Conservation (phyloP, 2,888 invertebrate genomes). For the Myathropa florea region DNA sequence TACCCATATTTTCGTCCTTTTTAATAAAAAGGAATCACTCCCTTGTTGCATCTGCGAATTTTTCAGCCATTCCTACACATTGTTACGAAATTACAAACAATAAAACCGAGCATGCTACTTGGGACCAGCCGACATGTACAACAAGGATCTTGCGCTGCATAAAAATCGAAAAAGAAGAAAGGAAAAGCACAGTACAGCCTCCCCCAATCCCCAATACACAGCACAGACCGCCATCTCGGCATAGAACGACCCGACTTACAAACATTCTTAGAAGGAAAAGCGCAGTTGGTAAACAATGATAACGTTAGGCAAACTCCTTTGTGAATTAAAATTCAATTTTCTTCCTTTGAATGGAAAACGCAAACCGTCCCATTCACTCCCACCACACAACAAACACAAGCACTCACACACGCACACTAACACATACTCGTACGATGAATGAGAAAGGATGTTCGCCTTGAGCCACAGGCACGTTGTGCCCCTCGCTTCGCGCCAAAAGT, state of each 20-base stretch:
- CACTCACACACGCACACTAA: background rate
- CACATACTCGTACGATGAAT: background rate
- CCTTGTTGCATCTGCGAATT: slow-evolving; percentile 58
- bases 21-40: slow-evolving; percentile 60
- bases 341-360: slow-evolving; percentile 65
- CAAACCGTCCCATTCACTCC: slow-evolving; percentile 42
- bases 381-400: background rate
- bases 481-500: slow-evolving; percentile 44
- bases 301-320: slow-evolving; percentile 71
- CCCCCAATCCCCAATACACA: background rate
- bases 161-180: slow-evolving; percentile 13
- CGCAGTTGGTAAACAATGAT: slow-evolving; percentile 71
- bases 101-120: slow-evolving; percentile 65
- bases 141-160: slow-evolving; percentile 41
- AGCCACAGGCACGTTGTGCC: background rate
- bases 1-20: slow-evolving; percentile 13
- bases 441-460: background rate
- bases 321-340: slow-evolving; percentile 71
- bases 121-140: slow-evolving; percentile 39
- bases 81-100: slow-evolving; percentile 61
- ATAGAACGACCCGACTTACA: background rate
- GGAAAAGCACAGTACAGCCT: background rate
- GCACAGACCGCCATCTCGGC: background rate
- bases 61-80: slow-evolving; percentile 42
- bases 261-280: slow-evolving; percentile 60